Evolutionary conservation across 1,140 invertebrate genomes (phyloP), one percentile per base, ranked within the genome.

Genomic region (Hyposmocoma kahamanoa): DNA sequence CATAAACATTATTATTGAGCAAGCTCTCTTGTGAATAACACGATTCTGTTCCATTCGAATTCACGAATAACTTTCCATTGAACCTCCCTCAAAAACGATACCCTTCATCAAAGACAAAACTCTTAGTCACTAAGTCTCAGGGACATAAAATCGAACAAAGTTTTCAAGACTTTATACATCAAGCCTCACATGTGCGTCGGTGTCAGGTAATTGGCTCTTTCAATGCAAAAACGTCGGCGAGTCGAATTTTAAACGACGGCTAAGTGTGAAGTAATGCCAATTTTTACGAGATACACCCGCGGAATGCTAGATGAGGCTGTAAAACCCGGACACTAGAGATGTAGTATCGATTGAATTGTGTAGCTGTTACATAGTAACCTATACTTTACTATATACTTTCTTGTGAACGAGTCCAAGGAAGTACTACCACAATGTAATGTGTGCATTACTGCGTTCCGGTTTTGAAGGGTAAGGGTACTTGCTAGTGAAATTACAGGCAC

Each of bases 251-350:
- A 63, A 63, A 51, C 32, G 51, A 2, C 46, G 26, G 19, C 61
- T 63, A 63, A 63, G 61, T 63, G 61, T 57, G 61, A 60, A 63
- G 57, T 63, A 63, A 63, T 63, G 51, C 57, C 53, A 52, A 59
- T 63, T 63, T 63, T 63, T 63, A 63, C 61, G 57, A 59, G 57
- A 52, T 36, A 50, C 18, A 32, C 54, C 41, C 39, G 22, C 21
- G 13, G 61, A 63, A 63, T 63, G 53, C 48, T 13, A 26, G 42
- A 62, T 62, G 50, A 59, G 50, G 38, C 9, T 41, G 38, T 41
- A 41, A 41, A 41, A 13, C 38, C 38, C 19, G 1, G 38, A 13
- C 8, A 1, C 19, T 36, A 36, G 32, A 6, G 32, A n/a, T 17
- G 32, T 10, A n/a, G 32, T 17, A n/a, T 10, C 8, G 2, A 13